phyloP scores from a whole-genome alignment of 2,113 vertebrate genomes.

The Phylloscopus whistleri region DNA sequence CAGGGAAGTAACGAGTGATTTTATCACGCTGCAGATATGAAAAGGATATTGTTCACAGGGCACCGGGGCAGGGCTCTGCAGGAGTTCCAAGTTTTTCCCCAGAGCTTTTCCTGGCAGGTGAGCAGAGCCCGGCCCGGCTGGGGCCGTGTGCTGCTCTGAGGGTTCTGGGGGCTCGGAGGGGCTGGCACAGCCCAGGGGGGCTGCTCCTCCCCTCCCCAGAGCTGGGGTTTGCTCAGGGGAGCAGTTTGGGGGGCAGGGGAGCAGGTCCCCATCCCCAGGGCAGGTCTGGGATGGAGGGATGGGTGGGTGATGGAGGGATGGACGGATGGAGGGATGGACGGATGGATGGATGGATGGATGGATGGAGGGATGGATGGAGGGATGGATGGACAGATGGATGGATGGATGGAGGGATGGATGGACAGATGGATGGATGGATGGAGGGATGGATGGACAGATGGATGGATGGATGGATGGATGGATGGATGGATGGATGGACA shows the following conservation, averaged over 20 bases:
- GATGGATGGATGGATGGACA: no score
- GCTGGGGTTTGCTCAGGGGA: not conserved
- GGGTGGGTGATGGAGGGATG: no score
- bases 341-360: no score
- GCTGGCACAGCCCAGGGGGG: accelerated
- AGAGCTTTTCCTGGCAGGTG: accelerated
- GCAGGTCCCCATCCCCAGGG: not conserved
- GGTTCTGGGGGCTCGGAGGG: not conserved
- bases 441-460: no score
- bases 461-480: no score
- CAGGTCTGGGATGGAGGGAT: not conserved
- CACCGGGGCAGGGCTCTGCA: not conserved
- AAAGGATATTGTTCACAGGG: not conserved
- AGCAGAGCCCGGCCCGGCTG: not conserved
- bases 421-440: no score
- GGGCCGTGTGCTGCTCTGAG: not conserved
- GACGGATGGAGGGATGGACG: no score
- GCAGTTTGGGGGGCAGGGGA: accelerated
- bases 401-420: no score
- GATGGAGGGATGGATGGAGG: no score
- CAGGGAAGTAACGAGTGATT: not conserved
- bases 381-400: no score
- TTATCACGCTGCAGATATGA: not conserved
- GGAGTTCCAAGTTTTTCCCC: not conserved
- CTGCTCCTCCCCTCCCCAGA: not conserved